phyloP scores from a whole-genome alignment of 1,140 invertebrate species.

The Ectropis grisescens region DNA sequence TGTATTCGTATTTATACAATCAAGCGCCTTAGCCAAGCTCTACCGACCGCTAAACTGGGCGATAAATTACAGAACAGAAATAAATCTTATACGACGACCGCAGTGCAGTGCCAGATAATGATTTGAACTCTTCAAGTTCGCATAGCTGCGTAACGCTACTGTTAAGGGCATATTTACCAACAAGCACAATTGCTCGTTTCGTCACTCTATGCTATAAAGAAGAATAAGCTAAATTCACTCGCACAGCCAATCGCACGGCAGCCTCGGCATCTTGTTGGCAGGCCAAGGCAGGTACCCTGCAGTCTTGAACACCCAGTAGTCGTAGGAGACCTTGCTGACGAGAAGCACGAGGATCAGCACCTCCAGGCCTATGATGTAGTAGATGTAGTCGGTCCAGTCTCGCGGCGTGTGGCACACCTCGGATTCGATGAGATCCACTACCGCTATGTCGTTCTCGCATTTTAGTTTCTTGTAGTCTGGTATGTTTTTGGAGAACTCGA shows the following conservation, averaged over 20 bases:
- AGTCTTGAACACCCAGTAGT: constrained; percentile 90
- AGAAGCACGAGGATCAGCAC: constrained; percentile 77
- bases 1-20: too few species aligned
- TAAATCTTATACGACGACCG: too few species aligned
- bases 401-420: constrained; percentile 81
- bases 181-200: too few species aligned
- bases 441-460: constrained; percentile 78
- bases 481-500: constrained; percentile 76
- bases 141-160: too few species aligned
- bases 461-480: constrained; percentile 78
- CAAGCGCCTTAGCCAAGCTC: too few species aligned
- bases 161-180: too few species aligned
- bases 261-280: constrained; percentile 87
- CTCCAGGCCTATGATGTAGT: constrained; percentile 84
- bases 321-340: constrained; percentile 84
- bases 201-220: too few species aligned
- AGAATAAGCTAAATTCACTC: too few species aligned
- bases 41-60: too few species aligned
- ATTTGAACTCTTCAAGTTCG: too few species aligned
- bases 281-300: constrained; percentile 88
- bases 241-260: constrained; percentile 88
- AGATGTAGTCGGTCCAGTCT: constrained; percentile 90
- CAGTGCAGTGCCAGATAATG: too few species aligned
- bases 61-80: too few species aligned
- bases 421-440: constrained; percentile 78